Evolutionary conservation across 2,888 invertebrate species (phyloP).

Genomic region (Pteria penguin): DNA sequence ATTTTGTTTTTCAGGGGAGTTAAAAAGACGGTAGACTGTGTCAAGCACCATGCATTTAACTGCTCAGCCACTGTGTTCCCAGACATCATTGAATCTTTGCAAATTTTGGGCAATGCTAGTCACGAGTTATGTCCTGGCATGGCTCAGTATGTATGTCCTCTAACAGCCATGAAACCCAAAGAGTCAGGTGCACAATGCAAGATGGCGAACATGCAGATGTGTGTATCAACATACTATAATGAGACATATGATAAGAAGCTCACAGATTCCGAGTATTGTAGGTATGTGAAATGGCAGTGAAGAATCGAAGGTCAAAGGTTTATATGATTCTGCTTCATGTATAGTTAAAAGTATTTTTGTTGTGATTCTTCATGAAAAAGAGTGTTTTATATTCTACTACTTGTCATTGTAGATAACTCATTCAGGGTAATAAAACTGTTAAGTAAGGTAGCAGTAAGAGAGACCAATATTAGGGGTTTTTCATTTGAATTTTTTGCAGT

Average conservation of each 20-base stretch:
- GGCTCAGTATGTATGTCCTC: constrained; percentile 7
- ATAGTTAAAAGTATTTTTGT: too few species aligned
- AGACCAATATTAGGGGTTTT: too few species aligned
- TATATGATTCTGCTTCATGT: background rate
- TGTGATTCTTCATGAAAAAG: too few species aligned
- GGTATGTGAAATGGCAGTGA: constrained; percentile 8
- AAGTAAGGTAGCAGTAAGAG: too few species aligned
- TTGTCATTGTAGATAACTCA: too few species aligned
- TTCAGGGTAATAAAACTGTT: too few species aligned
- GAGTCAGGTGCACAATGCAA: constrained; percentile 14
- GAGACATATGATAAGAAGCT: constrained; percentile 1
- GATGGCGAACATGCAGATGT: constrained; percentile 8
- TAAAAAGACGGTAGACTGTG: constrained; percentile 14
- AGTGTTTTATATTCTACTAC: too few species aligned
- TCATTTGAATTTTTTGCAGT: too few species aligned
- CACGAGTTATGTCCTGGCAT: constrained; percentile 25
- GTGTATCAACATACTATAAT: constrained; percentile 26
- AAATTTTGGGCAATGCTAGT: constrained; percentile 32
- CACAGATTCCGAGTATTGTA: constrained; percentile 23
- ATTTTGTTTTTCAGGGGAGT: constrained; percentile 21
- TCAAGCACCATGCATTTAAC: constrained; percentile 27
- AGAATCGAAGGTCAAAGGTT: background rate
- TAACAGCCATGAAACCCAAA: constrained; percentile 7
- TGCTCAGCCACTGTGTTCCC: constrained; percentile 21
- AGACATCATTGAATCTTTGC: constrained; percentile 15